A percentile compares a stretch with the other conserved stretches of the same genome.
Conservation (phyloP, 2,797 vertebrate genomes). For the Peromyscus attwateri region DNA sequence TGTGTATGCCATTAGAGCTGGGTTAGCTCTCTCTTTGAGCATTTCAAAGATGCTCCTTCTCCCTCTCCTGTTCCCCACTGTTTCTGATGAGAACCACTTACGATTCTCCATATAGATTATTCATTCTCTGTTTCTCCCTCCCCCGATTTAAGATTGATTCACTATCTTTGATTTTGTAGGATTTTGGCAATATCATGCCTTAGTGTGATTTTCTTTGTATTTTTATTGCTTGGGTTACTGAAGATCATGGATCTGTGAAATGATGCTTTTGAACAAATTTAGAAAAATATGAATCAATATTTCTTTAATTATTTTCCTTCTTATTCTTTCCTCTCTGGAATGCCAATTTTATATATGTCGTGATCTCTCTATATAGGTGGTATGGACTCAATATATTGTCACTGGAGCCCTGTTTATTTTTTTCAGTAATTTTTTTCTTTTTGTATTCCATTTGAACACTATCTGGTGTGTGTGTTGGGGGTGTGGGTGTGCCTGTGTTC, state of each 20-base stretch:
- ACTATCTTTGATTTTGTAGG: neutral
- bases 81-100: neutral
- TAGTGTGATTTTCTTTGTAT: constrained; percentile 23
- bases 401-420: neutral
- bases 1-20: neutral
- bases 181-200: neutral
- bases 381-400: neutral
- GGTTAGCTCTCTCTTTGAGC: neutral
- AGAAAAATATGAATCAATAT: constrained; percentile 23
- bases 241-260: constrained; percentile 14
- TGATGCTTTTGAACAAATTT: constrained; percentile 39
- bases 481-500: neutral
- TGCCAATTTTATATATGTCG: neutral
- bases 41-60: neutral
- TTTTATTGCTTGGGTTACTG: constrained; percentile 6
- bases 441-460: constrained; percentile 7
- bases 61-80: neutral
- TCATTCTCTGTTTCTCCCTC: neutral
- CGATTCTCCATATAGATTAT: neutral
- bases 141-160: neutral
- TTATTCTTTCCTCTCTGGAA: neutral
- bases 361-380: neutral
- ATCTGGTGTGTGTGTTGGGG: neutral
- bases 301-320: constrained; percentile 11
- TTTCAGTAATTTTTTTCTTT: neutral